These are phyloP conservation scores for Centropyge bicolor DNA, from an alignment of 2,797 vertebrate species.

Conservation along the genomic window DNA sequence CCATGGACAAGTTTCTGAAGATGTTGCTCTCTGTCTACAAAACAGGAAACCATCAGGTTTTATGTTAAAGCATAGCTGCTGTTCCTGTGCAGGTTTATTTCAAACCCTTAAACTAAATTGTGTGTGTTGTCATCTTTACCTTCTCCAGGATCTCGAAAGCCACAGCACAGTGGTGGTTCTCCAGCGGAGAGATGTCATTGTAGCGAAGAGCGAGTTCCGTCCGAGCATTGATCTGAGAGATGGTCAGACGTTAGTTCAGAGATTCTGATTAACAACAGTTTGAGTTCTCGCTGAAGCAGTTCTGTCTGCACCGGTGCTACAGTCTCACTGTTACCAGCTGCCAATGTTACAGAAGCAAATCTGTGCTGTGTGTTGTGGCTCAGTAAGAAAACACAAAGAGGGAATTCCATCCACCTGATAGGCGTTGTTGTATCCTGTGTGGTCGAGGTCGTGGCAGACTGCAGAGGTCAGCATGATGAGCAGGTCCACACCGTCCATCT, in stretches of 20 bases:
- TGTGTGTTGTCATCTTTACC: slow-evolving; percentile 56
- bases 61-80: background rate
- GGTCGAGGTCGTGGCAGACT: slow-evolving; percentile 88
- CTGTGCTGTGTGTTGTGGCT: background rate
- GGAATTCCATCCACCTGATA: slow-evolving; percentile 78
- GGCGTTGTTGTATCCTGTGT: slow-evolving; percentile 89
- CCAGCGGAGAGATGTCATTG: slow-evolving; percentile 88
- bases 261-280: too few species aligned
- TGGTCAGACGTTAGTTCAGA: background rate
- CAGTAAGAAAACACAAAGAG: background rate
- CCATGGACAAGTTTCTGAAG: slow-evolving; percentile 85
- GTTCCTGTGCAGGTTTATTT: background rate
- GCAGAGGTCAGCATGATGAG: slow-evolving; percentile 87
- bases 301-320: too few species aligned
- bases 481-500: slow-evolving; percentile 84
- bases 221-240: slow-evolving; percentile 85
- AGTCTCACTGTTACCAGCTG: too few species aligned
- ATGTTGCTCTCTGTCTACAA: slow-evolving; percentile 86
- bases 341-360: background rate
- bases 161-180: slow-evolving; percentile 88
- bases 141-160: slow-evolving; percentile 88
- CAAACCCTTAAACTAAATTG: background rate
- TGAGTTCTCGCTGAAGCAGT: too few species aligned
- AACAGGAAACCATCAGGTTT: slow-evolving; percentile 4
- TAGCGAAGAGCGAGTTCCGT: slow-evolving; percentile 87